Evolutionary conservation across 2,888 invertebrate species (phyloP).

Genomic region (Cartodere bifasciata): DNA sequence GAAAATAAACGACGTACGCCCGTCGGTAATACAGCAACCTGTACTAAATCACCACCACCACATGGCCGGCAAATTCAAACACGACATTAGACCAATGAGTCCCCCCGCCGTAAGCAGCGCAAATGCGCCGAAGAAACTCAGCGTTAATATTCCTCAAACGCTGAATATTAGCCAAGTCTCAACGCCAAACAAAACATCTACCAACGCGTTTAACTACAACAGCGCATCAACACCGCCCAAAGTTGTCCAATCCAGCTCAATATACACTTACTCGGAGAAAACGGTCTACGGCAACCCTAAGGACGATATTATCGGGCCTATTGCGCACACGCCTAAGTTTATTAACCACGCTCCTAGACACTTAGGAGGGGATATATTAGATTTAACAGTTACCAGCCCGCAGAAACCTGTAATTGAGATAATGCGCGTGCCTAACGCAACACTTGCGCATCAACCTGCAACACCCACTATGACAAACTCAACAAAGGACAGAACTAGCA

Average conservation of each 20-base stretch:
- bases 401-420: constrained; percentile 44
- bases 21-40: constrained; percentile 29
- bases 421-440: constrained; percentile 37
- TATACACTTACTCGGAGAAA: constrained; percentile 49
- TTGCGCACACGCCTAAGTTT: constrained; percentile 30
- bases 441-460: constrained; percentile 4
- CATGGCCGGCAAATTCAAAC: constrained; percentile 12
- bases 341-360: constrained; percentile 13
- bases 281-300: constrained; percentile 63
- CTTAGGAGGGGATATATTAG: constrained; percentile 45
- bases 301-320: constrained; percentile 47
- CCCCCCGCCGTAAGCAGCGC: constrained; percentile 23
- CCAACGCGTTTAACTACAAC: too few species aligned
- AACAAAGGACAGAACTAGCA: too few species aligned
- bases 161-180: constrained; percentile 17
- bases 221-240: constrained; percentile 37
- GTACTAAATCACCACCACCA: constrained; percentile 15
- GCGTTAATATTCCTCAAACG: constrained; percentile 36
- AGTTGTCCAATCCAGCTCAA: constrained; percentile 51
- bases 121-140: constrained; percentile 30
- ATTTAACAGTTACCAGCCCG: constrained; percentile 46
- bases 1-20: constrained; percentile 27
- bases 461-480: neutral
- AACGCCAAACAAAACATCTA: constrained; percentile 6
- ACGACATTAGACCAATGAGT: constrained; percentile 22